A percentile compares a stretch with the other conserved stretches of the same genome.
Conservation (phyloP, 2,113 vertebrate species). For the Callorhinus ursinus region DNA sequence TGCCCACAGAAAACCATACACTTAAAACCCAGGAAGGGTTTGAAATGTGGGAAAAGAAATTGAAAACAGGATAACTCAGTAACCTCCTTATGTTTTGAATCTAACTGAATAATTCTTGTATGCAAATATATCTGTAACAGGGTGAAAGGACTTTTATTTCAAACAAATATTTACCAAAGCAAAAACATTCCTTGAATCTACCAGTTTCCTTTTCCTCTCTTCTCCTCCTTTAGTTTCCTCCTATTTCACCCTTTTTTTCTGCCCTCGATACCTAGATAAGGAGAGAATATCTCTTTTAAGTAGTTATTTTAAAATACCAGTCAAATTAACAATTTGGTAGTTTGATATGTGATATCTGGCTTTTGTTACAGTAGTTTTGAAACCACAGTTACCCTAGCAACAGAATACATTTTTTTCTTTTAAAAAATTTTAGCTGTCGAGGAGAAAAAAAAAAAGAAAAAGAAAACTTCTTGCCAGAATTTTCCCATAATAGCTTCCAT, state of each 20-base stretch:
- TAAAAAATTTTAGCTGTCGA: conserved; percentile 77
- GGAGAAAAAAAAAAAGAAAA: conserved; percentile 57
- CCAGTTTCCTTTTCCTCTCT: conserved; percentile 37
- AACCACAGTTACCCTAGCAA: conserved; percentile 87
- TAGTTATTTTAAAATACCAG: conserved; percentile 81
- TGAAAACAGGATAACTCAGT: conserved; percentile 55
- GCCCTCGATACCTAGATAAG: conserved; percentile 48
- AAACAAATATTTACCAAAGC: conserved; percentile 65
- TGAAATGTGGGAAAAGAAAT: conserved; percentile 60
- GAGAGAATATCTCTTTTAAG: conserved; percentile 75
- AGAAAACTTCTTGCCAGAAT: conserved; percentile 85
- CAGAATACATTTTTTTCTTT: conserved; percentile 83
- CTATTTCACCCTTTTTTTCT: not conserved
- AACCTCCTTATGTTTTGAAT: conserved; percentile 65
- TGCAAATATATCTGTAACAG: conserved; percentile 32
- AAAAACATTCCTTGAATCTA: conserved; percentile 58
- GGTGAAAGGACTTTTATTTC: conserved; percentile 53
- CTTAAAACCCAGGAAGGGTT: conserved; percentile 44
- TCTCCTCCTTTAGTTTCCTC: not conserved
- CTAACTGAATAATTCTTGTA: conserved; percentile 49
- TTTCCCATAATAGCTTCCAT: conserved; percentile 86
- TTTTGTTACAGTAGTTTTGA: conserved; percentile 86
- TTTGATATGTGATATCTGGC: conserved; percentile 82
- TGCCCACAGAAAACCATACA: conserved; percentile 26
- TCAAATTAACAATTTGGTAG: conserved; percentile 83